Base-by-base conservation (phyloP, 2,797 vertebrate genomes). In the Crax fasciolata region DNA sequence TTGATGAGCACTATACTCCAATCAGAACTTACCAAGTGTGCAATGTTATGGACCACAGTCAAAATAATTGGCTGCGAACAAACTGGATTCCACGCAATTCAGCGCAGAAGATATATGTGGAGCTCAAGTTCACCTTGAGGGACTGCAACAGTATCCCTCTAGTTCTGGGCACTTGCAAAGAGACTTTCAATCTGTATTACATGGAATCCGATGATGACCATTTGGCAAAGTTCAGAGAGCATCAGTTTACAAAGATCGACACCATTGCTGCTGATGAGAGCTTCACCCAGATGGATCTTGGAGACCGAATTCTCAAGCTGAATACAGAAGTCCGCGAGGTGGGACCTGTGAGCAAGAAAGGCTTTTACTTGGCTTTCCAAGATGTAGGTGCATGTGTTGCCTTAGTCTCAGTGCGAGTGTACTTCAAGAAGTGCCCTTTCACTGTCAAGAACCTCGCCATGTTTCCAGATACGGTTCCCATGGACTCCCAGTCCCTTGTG, bases 11-110 rank as follows among this genome's bases (percentile, higher is more conserved):
- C 95, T 99, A 99, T 96, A 99, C 99, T 63, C 99, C 99, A 2
- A 99, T 99, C 97, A 98, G 99, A 96, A 99, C 99, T 78, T 99
- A 99, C 97, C 99, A 99, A 97, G 99, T 99, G 89, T 99, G 99
- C 98, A 99, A 99, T 63, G 99, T 99, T 92, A 99, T 99, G 99
- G 99, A 99, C 94, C 99, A 99, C 89, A 99, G 99, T 96, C 99
- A 99, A 97, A 99, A 99, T 97, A 99, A 99, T 93, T 99, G 99
- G 99, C 98, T 99, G 96, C 98, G 99, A 94, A 99, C 99, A 96
- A 99, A 99, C 98, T 99, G 99, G 99, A 99, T 99, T 94, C 97
- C 99, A 19, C 99, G 99, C 66, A 99, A 98, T 95, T 99, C 99
- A 14, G 99, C 99, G 87, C 99, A 99, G 98, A 99, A 99, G 98